A percentile compares a stretch with the other conserved stretches of the same genome.
Conservation (phyloP, 1,140 invertebrate genomes). For the Triops longicaudatus region DNA sequence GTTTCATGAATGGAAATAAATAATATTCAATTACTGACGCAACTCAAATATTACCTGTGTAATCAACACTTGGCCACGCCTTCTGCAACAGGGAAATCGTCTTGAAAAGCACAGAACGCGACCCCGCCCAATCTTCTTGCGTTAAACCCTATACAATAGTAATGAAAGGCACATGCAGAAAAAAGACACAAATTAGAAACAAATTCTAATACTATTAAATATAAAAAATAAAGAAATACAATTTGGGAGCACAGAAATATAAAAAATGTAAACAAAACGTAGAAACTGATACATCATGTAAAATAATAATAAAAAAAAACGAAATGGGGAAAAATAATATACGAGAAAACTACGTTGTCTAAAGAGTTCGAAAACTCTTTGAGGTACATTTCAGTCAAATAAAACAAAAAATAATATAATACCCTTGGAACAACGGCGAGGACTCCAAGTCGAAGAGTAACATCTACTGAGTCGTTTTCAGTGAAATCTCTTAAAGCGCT, state of each 20-base stretch:
- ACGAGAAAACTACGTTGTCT: no score
- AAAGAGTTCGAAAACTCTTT: no score
- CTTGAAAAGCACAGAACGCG: not conserved
- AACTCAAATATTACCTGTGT: not conserved
- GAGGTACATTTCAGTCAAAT: no score
- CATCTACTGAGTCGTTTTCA: conserved; percentile 25
- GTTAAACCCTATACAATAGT: not conserved
- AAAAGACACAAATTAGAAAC: not conserved
- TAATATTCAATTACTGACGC: not conserved
- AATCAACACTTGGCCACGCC: not conserved
- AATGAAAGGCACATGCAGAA: no score
- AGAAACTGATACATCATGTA: not conserved
- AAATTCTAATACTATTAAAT: no score
- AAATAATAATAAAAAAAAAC: no score
- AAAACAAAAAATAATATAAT: not conserved
- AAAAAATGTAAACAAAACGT: not conserved
- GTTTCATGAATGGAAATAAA: no score
- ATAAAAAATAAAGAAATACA: no score
- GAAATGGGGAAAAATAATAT: no score
- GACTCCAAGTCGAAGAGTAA: conserved; percentile 19
- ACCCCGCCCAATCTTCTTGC: not conserved
- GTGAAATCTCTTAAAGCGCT: conserved; percentile 19
- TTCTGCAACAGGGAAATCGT: not conserved
- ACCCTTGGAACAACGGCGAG: conserved; percentile 16
- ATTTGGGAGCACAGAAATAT: no score